Evolutionary conservation across 1,140 invertebrate genomes (phyloP).

Genomic region (Calosoma granatense): DNA sequence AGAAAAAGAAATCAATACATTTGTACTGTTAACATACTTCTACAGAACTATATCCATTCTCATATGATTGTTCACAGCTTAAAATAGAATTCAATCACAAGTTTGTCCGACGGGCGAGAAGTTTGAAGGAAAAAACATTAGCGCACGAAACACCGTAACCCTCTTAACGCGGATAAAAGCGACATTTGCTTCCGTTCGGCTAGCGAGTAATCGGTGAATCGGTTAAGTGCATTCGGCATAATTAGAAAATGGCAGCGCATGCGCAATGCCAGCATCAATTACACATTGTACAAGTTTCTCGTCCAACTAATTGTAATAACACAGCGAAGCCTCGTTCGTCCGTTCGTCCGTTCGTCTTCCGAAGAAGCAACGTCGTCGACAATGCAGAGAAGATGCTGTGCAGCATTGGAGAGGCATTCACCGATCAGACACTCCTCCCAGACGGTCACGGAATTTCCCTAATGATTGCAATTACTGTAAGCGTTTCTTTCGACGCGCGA

Average conservation of each 20-base stretch:
- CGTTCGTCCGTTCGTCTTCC: not conserved
- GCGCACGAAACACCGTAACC: too few species aligned
- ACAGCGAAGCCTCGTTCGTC: not conserved
- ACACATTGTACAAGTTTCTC: not conserved
- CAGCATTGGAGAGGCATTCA: not conserved
- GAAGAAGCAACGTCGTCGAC: not conserved
- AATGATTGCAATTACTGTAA: slow-evolving; percentile 8
- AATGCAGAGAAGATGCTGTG: not conserved
- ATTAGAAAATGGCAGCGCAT: not conserved
- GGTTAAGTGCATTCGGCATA: not conserved
- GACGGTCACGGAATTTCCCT: not conserved
- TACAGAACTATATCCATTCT: too few species aligned
- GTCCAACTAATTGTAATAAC: not conserved
- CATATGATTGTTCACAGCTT: too few species aligned
- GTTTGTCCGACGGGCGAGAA: too few species aligned
- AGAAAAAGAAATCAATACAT: too few species aligned
- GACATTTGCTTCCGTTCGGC: not conserved
- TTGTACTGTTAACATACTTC: too few species aligned
- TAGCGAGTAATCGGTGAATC: not conserved
- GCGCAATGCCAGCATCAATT: not conserved
- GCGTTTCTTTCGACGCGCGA: not conserved
- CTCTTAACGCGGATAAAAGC: too few species aligned
- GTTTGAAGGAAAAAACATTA: too few species aligned
- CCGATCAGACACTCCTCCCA: not conserved
- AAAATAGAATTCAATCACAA: too few species aligned